Conservation (phyloP, 2,888 invertebrate genomes). For the Liodrosophila aerea region DNA sequence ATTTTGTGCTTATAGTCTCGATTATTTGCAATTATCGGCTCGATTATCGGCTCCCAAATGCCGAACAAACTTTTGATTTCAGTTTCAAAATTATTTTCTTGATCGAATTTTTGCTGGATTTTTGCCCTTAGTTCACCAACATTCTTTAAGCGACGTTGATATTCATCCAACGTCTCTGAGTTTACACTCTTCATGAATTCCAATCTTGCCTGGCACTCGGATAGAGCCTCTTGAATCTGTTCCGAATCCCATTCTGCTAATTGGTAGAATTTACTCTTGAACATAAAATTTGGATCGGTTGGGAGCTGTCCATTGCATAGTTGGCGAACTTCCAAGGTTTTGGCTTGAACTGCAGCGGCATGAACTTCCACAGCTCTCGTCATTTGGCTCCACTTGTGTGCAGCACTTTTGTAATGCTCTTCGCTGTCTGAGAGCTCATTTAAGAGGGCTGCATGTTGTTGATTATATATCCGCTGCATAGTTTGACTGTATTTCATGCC, state of each 20-base stretch:
- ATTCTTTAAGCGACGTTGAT: conserved; percentile 84
- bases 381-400: conserved; percentile 30
- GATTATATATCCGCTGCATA: conserved; percentile 14
- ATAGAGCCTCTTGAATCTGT: conserved; percentile 84
- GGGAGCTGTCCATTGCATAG: conserved; percentile 80
- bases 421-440: conserved; percentile 34
- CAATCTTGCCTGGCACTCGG: conserved; percentile 85
- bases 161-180: conserved; percentile 86
- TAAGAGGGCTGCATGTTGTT: conserved; percentile 32
- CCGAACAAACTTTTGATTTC: conserved; percentile 84
- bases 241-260: conserved; percentile 84
- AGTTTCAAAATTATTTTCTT: conserved; percentile 82
- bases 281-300: conserved; percentile 84
- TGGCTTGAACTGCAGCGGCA: conserved; percentile 12
- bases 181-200: conserved; percentile 85
- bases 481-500: conserved; percentile 6
- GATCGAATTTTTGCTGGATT: conserved; percentile 82
- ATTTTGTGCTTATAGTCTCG: conserved; percentile 87
- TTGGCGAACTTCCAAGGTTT: conserved; percentile 22
- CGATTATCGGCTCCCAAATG: conserved; percentile 88
- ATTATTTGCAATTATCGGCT: conserved; percentile 86
- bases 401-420: conserved; percentile 5
- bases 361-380: conserved; percentile 12
- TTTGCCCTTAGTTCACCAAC: conserved; percentile 84
- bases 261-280: conserved; percentile 83